Percentiles rank a stretch among this genome's conserved stretches.
phyloP scores from a whole-genome alignment of 2,888 invertebrate species.

The Tanypteryx hageni region DNA sequence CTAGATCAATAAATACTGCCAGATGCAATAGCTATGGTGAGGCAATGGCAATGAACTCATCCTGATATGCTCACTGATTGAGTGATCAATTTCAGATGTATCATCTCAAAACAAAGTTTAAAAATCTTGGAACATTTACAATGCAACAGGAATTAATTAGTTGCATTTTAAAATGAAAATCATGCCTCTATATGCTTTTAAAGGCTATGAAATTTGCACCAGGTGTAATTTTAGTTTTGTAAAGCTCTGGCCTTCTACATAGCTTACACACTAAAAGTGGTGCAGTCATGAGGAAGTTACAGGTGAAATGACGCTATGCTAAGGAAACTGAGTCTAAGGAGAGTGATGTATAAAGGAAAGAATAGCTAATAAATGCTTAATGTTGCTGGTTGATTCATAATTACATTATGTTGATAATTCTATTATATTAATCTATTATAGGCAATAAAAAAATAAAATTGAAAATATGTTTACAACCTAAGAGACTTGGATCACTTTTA shows the following conservation, averaged over 20 bases:
- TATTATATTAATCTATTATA: conserved; percentile 39
- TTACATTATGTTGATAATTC: conserved; percentile 34
- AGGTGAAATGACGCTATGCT: conserved; percentile 44
- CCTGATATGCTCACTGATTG: not conserved
- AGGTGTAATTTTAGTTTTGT: not conserved
- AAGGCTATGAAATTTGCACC: not conserved
- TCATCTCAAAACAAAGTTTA: not conserved
- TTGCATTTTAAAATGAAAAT: not conserved
- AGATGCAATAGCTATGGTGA: conserved; percentile 20
- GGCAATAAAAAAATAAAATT: conserved; percentile 60
- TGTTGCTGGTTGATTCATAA: conserved; percentile 20
- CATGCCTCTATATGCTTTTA: not conserved
- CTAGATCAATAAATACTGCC: conserved; percentile 23
- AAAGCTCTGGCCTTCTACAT: not conserved
- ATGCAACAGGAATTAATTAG: not conserved
- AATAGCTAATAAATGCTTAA: conserved; percentile 48
- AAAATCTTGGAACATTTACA: not conserved
- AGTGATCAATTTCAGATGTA: not conserved
- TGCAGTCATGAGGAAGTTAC: conserved; percentile 50
- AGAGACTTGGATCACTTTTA: conserved; percentile 21
- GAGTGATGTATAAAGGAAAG: conserved; percentile 15
- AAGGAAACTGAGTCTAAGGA: conserved; percentile 60
- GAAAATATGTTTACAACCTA: conserved; percentile 47
- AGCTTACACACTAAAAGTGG: conserved; percentile 17
- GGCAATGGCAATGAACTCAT: conserved; percentile 22